phyloP scores from a whole-genome alignment of 2,113 vertebrate genomes.

The Charina bottae region DNA sequence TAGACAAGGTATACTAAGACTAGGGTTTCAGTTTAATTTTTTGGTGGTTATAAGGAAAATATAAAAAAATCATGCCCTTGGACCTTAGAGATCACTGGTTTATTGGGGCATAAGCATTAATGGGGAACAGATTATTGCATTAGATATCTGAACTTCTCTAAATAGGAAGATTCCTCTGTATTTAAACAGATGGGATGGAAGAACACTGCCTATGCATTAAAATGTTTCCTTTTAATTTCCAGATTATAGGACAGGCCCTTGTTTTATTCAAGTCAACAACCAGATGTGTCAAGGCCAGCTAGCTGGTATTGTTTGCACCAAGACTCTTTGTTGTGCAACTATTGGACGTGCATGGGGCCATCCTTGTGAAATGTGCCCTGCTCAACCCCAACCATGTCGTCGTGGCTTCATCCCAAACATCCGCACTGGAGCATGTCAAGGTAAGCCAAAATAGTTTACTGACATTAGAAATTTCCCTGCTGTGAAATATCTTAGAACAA shows the following conservation, averaged over 20 bases:
- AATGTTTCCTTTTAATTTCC: slow-evolving; percentile 26
- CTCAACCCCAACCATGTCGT: slow-evolving; percentile 78
- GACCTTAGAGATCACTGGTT: not conserved
- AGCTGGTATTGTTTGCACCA: slow-evolving; percentile 79
- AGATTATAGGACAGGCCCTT: slow-evolving; percentile 83
- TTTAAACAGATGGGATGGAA: not conserved
- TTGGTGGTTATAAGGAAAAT: not conserved
- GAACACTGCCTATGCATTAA: not conserved
- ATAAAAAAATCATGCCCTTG: not conserved
- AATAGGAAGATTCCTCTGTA: not conserved
- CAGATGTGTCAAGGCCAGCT: slow-evolving; percentile 81
- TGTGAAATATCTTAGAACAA: not conserved
- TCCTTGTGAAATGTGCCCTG: slow-evolving; percentile 79
- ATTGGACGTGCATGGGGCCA: slow-evolving; percentile 81
- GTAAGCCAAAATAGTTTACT: slow-evolving; percentile 53
- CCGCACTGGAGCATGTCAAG: slow-evolving; percentile 80
- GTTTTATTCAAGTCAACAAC: slow-evolving; percentile 76
- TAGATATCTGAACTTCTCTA: not conserved
- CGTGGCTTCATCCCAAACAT: slow-evolving; percentile 80
- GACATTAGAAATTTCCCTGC: not conserved
- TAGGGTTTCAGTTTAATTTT: not conserved
- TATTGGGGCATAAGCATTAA: not conserved
- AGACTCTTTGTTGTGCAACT: slow-evolving; percentile 81
- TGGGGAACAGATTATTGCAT: not conserved
- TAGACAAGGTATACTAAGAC: not conserved